phyloP scores from a whole-genome alignment of 2,888 invertebrate species.

The Perdita meconis region DNA sequence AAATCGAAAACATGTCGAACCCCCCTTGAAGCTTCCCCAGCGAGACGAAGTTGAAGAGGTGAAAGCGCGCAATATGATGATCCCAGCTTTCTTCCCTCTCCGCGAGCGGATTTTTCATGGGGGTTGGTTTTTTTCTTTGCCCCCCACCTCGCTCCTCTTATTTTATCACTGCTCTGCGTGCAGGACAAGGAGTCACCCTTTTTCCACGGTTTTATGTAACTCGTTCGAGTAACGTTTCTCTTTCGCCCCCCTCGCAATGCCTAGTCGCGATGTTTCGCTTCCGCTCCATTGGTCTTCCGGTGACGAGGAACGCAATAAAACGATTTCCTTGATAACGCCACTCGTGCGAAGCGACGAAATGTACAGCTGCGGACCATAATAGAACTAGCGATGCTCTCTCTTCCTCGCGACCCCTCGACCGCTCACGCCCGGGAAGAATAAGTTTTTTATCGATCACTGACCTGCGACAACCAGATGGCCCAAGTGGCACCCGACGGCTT shows the following conservation, averaged over 20 bases:
- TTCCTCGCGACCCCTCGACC: conserved; percentile 29
- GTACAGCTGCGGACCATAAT: conserved; percentile 61
- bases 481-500: no score
- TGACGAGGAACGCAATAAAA: conserved; percentile 59
- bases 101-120: conserved; percentile 30
- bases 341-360: conserved; percentile 60
- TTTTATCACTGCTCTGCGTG: conserved; percentile 16
- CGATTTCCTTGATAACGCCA: conserved; percentile 67
- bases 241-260: conserved; percentile 27
- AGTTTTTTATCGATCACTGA: conserved; percentile 77
- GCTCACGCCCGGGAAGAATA: conserved; percentile 65
- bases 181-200: conserved; percentile 8
- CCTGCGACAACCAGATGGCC: conserved; percentile 78
- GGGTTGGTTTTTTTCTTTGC: background rate
- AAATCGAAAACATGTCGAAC: conserved; percentile 33
- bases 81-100: conserved; percentile 21
- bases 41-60: background rate
- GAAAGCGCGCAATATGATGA: conserved; percentile 29
- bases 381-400: conserved; percentile 49
- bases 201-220: conserved; percentile 65
- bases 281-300: conserved; percentile 55
- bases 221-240: conserved; percentile 41
- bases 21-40: conserved; percentile 2
- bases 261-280: conserved; percentile 24
- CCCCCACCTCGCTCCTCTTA: background rate